Percentiles rank a stretch among this genome's conserved stretches.
Evolutionary conservation across 2,888 invertebrate genomes (phyloP).

Genomic region (Ochropleura plecta): DNA sequence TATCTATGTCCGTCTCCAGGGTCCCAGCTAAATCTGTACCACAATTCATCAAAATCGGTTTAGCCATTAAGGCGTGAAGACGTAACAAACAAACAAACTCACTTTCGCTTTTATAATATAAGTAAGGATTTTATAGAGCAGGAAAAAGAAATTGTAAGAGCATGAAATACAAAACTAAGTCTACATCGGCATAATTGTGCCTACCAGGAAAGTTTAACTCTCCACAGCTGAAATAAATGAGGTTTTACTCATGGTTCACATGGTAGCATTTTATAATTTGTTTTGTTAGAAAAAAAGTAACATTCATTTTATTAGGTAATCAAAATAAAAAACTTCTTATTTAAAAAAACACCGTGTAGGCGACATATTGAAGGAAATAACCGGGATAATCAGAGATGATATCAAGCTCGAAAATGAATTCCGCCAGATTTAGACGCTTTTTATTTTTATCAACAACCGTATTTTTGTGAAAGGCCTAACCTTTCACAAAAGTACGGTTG

Average conservation of each 20-base stretch:
- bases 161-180: not conserved
- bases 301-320: conserved; percentile 20
- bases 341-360: not conserved
- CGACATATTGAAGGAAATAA: conserved; percentile 1
- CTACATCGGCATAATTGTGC: not conserved
- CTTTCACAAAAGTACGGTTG: not conserved
- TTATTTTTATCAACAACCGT: too few relatives aligned
- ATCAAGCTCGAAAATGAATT: conserved; percentile 11
- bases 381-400: conserved; percentile 12
- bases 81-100: too few relatives aligned
- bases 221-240: conserved; percentile 7
- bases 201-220: not conserved
- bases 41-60: too few relatives aligned
- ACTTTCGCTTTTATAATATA: too few relatives aligned
- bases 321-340: not conserved
- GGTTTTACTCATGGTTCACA: conserved; percentile 21
- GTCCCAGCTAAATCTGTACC: too few relatives aligned
- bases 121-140: not conserved
- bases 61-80: too few relatives aligned
- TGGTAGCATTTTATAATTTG: conserved; percentile 28
- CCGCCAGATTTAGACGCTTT: not conserved
- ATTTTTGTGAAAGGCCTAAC: too few relatives aligned
- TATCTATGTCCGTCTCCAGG: too few relatives aligned
- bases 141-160: not conserved
- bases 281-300: conserved; percentile 10